phyloP scores from a whole-genome alignment of 2,113 vertebrate species.

The Dipodomys stephensi region DNA sequence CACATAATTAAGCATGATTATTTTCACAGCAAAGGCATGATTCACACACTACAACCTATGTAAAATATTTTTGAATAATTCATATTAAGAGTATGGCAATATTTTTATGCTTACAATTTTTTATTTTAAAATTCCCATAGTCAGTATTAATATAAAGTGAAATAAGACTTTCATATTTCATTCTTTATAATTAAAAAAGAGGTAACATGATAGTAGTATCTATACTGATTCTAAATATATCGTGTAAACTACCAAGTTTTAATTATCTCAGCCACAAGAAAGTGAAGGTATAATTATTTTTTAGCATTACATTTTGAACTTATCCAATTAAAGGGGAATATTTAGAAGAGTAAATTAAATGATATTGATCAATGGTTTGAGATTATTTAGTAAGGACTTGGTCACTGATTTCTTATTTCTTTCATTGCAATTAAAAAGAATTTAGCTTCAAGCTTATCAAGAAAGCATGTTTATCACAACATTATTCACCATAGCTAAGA shows the following conservation, averaged over 20 bases:
- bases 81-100: conserved; percentile 68
- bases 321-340: conserved; percentile 31
- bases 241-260: conserved; percentile 49
- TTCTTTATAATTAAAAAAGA: conserved; percentile 57
- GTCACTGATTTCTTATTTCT: neutral
- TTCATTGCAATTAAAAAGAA: neutral
- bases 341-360: conserved; percentile 21
- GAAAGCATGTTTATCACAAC: too few relatives aligned
- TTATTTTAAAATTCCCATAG: conserved; percentile 55
- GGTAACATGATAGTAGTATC: neutral
- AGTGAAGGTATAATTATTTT: conserved; percentile 57
- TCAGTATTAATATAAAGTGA: conserved; percentile 51
- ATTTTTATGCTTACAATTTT: conserved; percentile 70
- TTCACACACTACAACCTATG: conserved; percentile 73
- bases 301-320: conserved; percentile 11
- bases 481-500: too few relatives aligned
- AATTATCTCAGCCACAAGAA: conserved; percentile 25
- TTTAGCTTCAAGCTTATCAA: neutral
- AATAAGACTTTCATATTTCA: conserved; percentile 66
- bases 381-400: neutral
- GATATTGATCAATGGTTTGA: neutral
- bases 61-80: conserved; percentile 76
- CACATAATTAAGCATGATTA: conserved; percentile 85
- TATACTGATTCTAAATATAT: conserved; percentile 26
- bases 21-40: conserved; percentile 81